Conservation (phyloP, 2,797 vertebrate species). For the Microctenopoma stevenorrisi region DNA sequence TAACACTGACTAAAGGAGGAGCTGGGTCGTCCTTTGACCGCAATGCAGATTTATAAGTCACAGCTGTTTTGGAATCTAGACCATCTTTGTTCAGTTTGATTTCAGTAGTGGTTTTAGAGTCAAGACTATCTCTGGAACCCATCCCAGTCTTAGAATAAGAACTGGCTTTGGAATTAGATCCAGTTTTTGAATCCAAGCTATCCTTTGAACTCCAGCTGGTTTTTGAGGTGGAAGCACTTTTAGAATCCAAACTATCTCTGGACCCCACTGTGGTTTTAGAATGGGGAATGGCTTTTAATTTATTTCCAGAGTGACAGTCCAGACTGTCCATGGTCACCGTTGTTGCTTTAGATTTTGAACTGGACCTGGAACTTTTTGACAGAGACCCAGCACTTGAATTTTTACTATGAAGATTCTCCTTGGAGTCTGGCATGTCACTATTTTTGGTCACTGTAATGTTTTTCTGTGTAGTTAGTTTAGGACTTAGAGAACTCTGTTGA, state of each 20-base stretch:
- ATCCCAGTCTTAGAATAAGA: conserved; percentile 11
- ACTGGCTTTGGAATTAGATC: conserved; percentile 22
- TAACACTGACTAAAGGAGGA: not conserved
- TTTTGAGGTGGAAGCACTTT: conserved; percentile 46
- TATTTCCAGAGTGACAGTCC: conserved; percentile 8
- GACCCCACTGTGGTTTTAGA: conserved; percentile 28
- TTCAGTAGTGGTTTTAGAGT: conserved; percentile 19
- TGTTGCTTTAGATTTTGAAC: conserved; percentile 23
- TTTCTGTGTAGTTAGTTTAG: conserved; percentile 27
- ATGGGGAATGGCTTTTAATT: conserved; percentile 6
- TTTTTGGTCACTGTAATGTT: conserved; percentile 1
- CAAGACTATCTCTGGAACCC: conserved; percentile 24
- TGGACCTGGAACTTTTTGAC: conserved; percentile 36
- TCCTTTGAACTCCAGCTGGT: conserved; percentile 46
- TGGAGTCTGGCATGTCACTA: not conserved
- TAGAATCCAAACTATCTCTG: conserved; percentile 40
- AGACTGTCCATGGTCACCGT: conserved; percentile 10
- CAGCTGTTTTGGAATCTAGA: not conserved
- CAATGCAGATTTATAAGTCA: not conserved
- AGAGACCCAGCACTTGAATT: conserved; percentile 26
- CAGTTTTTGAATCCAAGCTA: conserved; percentile 42
- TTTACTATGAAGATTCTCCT: conserved; percentile 32
- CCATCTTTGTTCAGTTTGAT: conserved; percentile 19
- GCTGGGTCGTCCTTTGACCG: not conserved
- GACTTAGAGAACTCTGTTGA: conserved; percentile 29